phyloP scores from a whole-genome alignment of 2,113 vertebrate species.

The Corydoras sp. region DNA sequence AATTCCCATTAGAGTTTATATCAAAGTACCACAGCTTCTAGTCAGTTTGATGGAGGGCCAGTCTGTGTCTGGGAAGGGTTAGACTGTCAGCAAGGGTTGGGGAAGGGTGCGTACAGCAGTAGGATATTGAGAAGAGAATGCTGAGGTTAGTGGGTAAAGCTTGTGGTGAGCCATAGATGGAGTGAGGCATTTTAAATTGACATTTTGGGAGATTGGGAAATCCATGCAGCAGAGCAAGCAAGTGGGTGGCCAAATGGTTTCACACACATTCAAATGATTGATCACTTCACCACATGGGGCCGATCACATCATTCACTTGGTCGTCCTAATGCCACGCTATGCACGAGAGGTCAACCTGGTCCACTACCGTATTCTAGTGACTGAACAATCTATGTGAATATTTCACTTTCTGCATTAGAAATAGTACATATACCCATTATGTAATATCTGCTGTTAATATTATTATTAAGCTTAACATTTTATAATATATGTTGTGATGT shows the following conservation, averaged over 20 bases:
- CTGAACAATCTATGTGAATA: neutral
- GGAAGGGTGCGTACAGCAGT: constrained; percentile 20
- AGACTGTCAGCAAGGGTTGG: constrained; percentile 21
- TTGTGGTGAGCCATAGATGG: neutral
- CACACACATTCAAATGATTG: constrained; percentile 19
- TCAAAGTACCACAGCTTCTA: constrained; percentile 57
- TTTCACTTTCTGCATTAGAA: neutral
- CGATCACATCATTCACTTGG: neutral
- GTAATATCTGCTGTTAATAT: too few species aligned
- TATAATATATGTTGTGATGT: too few species aligned
- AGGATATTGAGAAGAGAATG: constrained; percentile 8
- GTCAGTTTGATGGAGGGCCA: constrained; percentile 56
- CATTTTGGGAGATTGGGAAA: constrained; percentile 25
- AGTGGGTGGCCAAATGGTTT: constrained; percentile 37
- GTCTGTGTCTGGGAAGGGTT: constrained; percentile 37
- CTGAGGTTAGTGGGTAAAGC: neutral
- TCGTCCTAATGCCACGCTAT: neutral
- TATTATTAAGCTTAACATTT: too few species aligned
- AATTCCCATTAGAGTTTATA: constrained; percentile 70
- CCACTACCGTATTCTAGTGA: neutral
- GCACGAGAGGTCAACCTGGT: neutral
- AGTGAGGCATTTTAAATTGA: constrained; percentile 8
- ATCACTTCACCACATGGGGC: constrained; percentile 24
- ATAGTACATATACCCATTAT: neutral
- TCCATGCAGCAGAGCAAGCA: constrained; percentile 28